Base-by-base conservation (phyloP, 2,888 invertebrate species). In the Ormyrus rosae region DNA sequence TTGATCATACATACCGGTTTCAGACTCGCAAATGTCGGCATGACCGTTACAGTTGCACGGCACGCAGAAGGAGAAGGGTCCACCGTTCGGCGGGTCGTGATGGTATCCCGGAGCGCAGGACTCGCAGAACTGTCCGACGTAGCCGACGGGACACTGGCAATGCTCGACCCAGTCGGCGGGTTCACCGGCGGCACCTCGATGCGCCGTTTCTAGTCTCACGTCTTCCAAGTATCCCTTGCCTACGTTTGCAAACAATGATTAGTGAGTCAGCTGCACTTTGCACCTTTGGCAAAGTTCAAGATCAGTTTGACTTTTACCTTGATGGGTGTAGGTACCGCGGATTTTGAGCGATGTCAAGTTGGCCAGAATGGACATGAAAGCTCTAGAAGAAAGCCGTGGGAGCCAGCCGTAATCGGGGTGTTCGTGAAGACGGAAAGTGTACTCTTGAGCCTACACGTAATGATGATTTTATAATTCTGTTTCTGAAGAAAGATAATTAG, bases 31-130 rank as follows among this genome's bases (percentile, higher is more conserved):
- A 85, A 96, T 96, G 81, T 97, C 96, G 0, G 99, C 98, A 89
- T 99, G 99, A 0, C 96, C 96, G 88, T 99, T 97, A 88, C 99
- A 99, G 88, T 98, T 96, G 89, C 99, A 99, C 7, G 97, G 97
- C 55, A 99, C 96, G 89, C 99, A 99, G 2, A 95, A 94, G 83
- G 97, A 96, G 89, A 98, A 98, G 0, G 98, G 96, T 2, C 99
- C 99, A 0, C 98, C 98, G 84, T 95, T 95, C 0, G 97, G 95
- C 0, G 97, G 97, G 84, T 96, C 96, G 85, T 99, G 97, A 68
- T 98, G 95, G 90, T 94, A 99, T 0, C 99, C 99, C 0, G 98
- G 97, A 0, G 96, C 96, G 89, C 99, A 99, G 0, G 97, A 97
- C 91, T 99, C 99, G 88, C 99, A 99, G 90, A 97, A 98, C 91